Percentiles rank a stretch among this genome's conserved stretches.
phyloP scores from a whole-genome alignment of 2,888 invertebrate species.

The Euclidia mi region DNA sequence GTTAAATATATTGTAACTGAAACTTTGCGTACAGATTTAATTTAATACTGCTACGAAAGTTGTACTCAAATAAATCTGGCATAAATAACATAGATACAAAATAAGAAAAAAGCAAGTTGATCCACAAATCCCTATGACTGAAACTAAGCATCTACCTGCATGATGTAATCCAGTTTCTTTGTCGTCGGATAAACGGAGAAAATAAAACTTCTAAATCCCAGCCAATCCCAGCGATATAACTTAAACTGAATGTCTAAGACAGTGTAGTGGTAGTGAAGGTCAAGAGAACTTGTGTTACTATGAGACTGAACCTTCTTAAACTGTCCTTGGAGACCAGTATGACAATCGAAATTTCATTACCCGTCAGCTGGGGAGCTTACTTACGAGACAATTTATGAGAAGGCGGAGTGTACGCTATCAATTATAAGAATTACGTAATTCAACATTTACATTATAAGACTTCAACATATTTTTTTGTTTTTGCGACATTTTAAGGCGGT shows the following conservation, averaged over 20 bases:
- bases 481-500: no score
- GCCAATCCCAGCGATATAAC: conserved; percentile 48
- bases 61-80: no score
- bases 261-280: conserved; percentile 51
- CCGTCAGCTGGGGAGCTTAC: neutral
- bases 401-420: no score
- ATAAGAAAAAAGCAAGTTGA: conserved; percentile 14
- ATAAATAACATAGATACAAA: conserved; percentile 26
- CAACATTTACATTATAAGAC: no score
- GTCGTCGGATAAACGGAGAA: conserved; percentile 51
- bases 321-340: conserved; percentile 39
- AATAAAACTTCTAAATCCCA: conserved; percentile 58
- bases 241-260: conserved; percentile 42
- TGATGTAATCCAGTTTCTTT: conserved; percentile 57
- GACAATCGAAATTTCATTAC: conserved; percentile 37
- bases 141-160: conserved; percentile 54
- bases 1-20: no score
- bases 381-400: no score
- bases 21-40: no score
- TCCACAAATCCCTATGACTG: conserved; percentile 44
- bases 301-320: conserved; percentile 37
- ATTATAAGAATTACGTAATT: no score
- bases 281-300: conserved; percentile 34
- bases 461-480: no score
- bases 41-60: no score